phyloP scores from a whole-genome alignment of 2,888 invertebrate genomes.

The Orchesellides sinensis region DNA sequence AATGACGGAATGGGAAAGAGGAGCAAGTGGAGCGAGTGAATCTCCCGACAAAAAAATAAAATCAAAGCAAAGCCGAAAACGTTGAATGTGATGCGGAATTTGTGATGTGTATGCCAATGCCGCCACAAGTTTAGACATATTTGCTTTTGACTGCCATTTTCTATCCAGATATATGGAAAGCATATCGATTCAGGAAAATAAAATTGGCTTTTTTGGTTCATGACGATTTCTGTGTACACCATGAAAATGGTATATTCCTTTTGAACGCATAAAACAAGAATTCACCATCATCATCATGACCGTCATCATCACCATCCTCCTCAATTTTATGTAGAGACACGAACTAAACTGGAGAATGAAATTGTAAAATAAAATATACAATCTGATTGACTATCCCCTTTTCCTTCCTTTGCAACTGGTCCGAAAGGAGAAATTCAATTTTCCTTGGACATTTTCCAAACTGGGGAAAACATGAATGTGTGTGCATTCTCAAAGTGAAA shows the following conservation, averaged over 20 bases:
- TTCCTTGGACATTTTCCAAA: slow-evolving; percentile 64
- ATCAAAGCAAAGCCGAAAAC: too few species aligned
- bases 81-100: not conserved
- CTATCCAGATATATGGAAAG: too few species aligned
- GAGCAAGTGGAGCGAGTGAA: too few species aligned
- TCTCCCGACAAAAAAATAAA: too few species aligned
- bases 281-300: not conserved
- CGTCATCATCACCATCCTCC: not conserved
- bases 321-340: not conserved
- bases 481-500: too few species aligned
- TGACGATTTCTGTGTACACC: slow-evolving; percentile 10
- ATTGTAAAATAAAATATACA: not conserved
- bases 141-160: too few species aligned
- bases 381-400: too few species aligned
- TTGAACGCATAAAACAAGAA: not conserved
- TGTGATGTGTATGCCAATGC: not conserved
- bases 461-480: not conserved
- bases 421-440: slow-evolving; percentile 64
- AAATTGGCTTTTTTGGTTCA: not conserved
- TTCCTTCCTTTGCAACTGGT: not conserved
- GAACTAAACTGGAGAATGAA: not conserved
- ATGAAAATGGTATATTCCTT: too few species aligned
- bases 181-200: not conserved
- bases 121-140: too few species aligned
- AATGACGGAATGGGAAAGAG: too few species aligned